Evolutionary conservation across 2,888 invertebrate genomes (phyloP), one percentile per base, ranked within the genome.

Genomic region (Notodonta dromedarius): DNA sequence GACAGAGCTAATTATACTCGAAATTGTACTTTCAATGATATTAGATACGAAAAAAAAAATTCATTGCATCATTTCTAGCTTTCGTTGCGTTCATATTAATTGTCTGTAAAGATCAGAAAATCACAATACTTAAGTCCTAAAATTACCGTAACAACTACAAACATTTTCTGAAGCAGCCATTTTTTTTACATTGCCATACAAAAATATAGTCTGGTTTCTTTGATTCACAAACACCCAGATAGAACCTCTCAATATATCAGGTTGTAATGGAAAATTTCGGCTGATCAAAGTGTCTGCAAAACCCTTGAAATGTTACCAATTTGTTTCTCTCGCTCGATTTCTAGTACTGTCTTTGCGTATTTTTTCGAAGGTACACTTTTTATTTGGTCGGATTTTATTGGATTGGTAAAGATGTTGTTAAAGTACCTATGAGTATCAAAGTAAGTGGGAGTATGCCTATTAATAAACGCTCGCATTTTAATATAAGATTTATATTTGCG

Each of bases 221-320:
- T 71, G 72, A 69, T 70, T 76, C 59, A 56, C 16, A 74, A 64
- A 67, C 65, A 70, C 69, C 61, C 44, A 44, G 57, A 62, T 57
- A 63, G 62, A 64, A 69, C 61, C 60, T 57, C 35, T 54, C 70
- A 66, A 73, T 80, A 76, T 75, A 78, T 81, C 70, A 79, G 70
- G 51, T 66, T 62, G 70, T 77, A 80, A 80, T 74, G 72, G 71
- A 72, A 70, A 78, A 73, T 72, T 71, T 73, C 58, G 59, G 39
- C 70, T 76, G 80, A 82, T 82, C 82, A 81, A 82, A 80, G 80
- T 78, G 75, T 71, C 65, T 67, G 69, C 70, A 71, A 76, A 73
- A 77, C 78, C 70, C 80, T 76, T 76, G 73, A 82, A 83, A 82
- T 77, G 78, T 76, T 74, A 65, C 70, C 80, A 76, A 83, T 80